Conservation (phyloP, 2,797 vertebrate species). For the Lagorchestes hirsutus region DNA sequence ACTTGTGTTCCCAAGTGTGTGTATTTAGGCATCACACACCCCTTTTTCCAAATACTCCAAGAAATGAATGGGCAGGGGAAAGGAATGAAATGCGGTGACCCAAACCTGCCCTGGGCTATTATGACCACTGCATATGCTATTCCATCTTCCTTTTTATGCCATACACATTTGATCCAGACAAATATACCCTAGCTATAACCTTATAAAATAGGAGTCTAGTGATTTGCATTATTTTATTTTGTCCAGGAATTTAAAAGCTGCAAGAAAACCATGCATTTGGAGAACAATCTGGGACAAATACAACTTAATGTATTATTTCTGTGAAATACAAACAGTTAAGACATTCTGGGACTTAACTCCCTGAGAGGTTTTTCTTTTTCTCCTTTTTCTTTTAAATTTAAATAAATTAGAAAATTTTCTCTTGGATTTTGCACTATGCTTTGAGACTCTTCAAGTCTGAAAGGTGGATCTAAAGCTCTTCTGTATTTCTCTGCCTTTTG, state of each 20-base stretch:
- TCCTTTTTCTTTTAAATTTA: conserved; percentile 41
- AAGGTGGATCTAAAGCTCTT: conserved; percentile 78
- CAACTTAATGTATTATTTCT: neutral
- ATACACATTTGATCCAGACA: conserved; percentile 70
- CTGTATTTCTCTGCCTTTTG: conserved; percentile 74
- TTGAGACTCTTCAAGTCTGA: conserved; percentile 80
- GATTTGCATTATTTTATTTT: conserved; percentile 45
- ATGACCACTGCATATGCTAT: neutral
- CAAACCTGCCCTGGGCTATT: conserved; percentile 54
- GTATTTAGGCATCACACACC: neutral
- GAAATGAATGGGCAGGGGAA: conserved; percentile 46
- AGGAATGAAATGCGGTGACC: conserved; percentile 25
- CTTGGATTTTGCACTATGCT: conserved; percentile 59
- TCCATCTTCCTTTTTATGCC: neutral
- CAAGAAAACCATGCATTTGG: neutral
- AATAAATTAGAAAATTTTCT: conserved; percentile 72
- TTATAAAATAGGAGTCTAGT: conserved; percentile 72
- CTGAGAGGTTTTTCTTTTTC: neutral
- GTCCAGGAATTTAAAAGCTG: neutral
- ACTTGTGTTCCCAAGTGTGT: neutral
- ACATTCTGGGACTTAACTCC: conserved; percentile 38
- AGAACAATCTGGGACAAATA: neutral
- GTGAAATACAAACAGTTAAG: conserved; percentile 69
- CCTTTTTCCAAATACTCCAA: neutral
- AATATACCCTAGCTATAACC: conserved; percentile 61